Percentiles rank a stretch among this genome's conserved stretches.
phyloP scores from a whole-genome alignment of 2,797 vertebrate genomes.

The Hozukius guyotensis region DNA sequence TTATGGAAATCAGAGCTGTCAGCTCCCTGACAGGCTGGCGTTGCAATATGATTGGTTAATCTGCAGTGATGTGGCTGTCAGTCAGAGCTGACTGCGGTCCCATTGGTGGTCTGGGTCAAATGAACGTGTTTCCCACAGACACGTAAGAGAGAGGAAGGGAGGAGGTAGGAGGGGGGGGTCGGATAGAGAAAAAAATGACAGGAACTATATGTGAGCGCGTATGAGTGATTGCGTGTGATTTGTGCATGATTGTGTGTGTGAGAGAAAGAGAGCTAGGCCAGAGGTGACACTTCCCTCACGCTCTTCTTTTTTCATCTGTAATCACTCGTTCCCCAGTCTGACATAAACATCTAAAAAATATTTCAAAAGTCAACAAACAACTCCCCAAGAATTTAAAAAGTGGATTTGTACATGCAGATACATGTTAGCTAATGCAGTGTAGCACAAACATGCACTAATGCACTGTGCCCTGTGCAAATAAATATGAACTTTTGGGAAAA shows the following conservation, averaged over 20 bases:
- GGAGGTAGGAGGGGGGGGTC: not conserved
- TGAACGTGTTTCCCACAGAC: conserved; percentile 71
- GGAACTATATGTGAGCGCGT: conserved; percentile 35
- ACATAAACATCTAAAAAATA: conserved; percentile 58
- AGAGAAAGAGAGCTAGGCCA: conserved; percentile 22
- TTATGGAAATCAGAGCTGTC: conserved; percentile 83
- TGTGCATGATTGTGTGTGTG: conserved; percentile 23
- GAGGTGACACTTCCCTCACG: conserved; percentile 48
- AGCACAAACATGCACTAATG: conserved; percentile 55
- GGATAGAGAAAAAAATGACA: conserved; percentile 34
- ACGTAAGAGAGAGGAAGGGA: conserved; percentile 1
- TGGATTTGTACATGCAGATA: conserved; percentile 42
- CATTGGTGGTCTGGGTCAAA: conserved; percentile 74
- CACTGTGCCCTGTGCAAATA: conserved; percentile 66
- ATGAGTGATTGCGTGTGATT: conserved; percentile 43
- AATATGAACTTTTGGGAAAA: conserved; percentile 66
- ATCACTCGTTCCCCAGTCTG: conserved; percentile 48
- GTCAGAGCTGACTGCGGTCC: conserved; percentile 58
- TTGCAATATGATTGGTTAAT: conserved; percentile 74
- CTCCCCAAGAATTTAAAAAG: conserved; percentile 26
- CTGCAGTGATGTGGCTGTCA: conserved; percentile 66
- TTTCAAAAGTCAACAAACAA: conserved; percentile 62
- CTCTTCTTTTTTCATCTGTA: conserved; percentile 43
- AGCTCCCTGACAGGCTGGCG: conserved; percentile 64
- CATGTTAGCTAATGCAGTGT: conserved; percentile 48